A percentile compares a stretch with the other conserved stretches of the same genome.
phyloP scores from a whole-genome alignment of 2,888 invertebrate genomes.

The Nephrotoma flavescens region DNA sequence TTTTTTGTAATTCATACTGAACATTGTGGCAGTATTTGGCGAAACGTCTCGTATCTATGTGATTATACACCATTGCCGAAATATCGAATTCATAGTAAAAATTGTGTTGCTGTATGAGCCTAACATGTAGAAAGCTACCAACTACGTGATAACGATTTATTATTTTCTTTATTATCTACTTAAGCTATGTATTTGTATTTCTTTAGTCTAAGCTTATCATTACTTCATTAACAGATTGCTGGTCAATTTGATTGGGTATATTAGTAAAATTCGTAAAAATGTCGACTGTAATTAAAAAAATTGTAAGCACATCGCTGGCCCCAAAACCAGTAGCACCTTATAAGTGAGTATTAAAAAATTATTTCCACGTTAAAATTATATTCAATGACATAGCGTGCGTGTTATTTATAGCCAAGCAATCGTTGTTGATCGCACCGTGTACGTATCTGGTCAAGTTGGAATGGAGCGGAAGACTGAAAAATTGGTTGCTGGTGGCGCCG shows the following conservation, averaged over 20 bases:
- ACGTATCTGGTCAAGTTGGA: conserved; percentile 77
- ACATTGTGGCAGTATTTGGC: too few species aligned
- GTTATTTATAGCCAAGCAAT: conserved; percentile 59
- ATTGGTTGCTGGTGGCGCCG: conserved; percentile 60
- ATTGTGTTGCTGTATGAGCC: too few species aligned
- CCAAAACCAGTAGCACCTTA: conserved; percentile 69
- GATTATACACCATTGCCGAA: too few species aligned
- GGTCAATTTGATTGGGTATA: background rate
- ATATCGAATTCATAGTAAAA: too few species aligned
- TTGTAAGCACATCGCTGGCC: conserved; percentile 50
- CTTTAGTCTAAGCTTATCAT: background rate
- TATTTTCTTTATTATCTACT: background rate
- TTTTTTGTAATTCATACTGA: too few species aligned
- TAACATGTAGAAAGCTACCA: background rate
- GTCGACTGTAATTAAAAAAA: conserved; percentile 36
- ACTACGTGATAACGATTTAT: background rate
- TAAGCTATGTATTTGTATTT: background rate
- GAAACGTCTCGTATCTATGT: too few species aligned
- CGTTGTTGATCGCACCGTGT: conserved; percentile 64
- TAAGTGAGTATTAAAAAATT: conserved; percentile 39
- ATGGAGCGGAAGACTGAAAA: conserved; percentile 51
- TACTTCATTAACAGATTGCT: background rate
- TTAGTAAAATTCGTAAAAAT: conserved; percentile 15
- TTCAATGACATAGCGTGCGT: too few species aligned
- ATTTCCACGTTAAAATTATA: background rate